Conservation (phyloP, 2,113 vertebrate genomes). For the Nettapus auritus region DNA sequence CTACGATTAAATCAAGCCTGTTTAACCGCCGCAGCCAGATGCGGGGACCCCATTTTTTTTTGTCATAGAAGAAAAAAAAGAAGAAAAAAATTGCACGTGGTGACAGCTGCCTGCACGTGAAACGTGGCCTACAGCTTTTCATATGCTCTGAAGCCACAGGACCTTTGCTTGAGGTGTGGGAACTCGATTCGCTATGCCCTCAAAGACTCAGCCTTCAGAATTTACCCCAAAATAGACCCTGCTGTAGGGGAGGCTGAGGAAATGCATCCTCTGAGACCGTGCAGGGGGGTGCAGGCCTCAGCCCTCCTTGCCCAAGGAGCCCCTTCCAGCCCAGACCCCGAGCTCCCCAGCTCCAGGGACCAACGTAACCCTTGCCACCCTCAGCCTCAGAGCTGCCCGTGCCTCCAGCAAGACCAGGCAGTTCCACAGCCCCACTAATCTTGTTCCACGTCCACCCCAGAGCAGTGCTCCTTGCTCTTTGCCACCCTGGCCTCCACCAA, state of each 20-base stretch:
- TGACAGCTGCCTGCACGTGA: slow-evolving; percentile 48
- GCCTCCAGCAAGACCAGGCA: not conserved
- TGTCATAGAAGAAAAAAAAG: not conserved
- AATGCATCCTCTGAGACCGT: not conserved
- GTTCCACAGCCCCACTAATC: not conserved
- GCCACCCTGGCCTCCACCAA: not conserved
- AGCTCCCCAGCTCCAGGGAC: not conserved
- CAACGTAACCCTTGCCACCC: too few relatives aligned
- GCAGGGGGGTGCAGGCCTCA: not conserved
- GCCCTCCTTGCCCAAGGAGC: not conserved
- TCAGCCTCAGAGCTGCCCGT: not conserved
- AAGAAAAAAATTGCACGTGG: not conserved
- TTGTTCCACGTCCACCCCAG: not conserved
- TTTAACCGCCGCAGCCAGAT: slow-evolving; percentile 56
- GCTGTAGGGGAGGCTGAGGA: not conserved
- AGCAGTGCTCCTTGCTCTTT: not conserved
- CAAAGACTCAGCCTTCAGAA: not conserved
- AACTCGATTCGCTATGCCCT: not conserved
- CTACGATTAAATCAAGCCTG: slow-evolving; percentile 15
- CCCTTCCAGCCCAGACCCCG: not conserved
- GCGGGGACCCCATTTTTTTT: not conserved
- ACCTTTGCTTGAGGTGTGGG: not conserved
- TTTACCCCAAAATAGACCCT: not conserved
- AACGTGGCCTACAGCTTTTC: not conserved
- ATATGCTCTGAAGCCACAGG: not conserved